These are phyloP conservation scores for Nothobranchius furzeri DNA, from an alignment of 2,113 vertebrate genomes.

Conservation along the genomic window DNA sequence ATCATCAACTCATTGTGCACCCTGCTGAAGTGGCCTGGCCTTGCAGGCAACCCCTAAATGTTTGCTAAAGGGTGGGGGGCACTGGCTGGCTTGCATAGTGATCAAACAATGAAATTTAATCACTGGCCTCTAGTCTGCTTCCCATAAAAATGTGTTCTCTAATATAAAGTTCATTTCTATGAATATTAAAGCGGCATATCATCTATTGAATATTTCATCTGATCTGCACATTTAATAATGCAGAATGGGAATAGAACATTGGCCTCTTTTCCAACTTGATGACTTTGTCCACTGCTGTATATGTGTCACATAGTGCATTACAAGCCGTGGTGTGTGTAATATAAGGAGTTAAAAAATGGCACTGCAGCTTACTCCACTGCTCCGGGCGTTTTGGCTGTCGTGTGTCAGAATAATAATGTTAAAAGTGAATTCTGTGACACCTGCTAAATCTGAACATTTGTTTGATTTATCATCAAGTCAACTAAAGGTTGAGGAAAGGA, in stretches of 20 bases:
- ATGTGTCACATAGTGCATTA: slow-evolving; percentile 58
- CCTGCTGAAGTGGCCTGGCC: slow-evolving; percentile 30
- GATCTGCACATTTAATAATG: slow-evolving; percentile 81
- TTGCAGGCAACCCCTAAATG: slow-evolving; percentile 51
- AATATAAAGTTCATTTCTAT: slow-evolving; percentile 84
- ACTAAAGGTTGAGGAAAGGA: neutral
- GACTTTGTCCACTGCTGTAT: slow-evolving; percentile 58
- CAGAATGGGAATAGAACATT: slow-evolving; percentile 74
- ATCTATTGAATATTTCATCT: slow-evolving; percentile 82
- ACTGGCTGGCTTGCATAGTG: slow-evolving; percentile 63
- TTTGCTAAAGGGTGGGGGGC: slow-evolving; percentile 61
- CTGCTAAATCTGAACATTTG: slow-evolving; percentile 30
- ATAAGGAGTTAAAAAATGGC: slow-evolving; percentile 37
- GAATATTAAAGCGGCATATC: slow-evolving; percentile 81
- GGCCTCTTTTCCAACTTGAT: slow-evolving; percentile 58
- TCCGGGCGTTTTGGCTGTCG: slow-evolving; percentile 25
- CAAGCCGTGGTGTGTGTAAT: slow-evolving; percentile 27
- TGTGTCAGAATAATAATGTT: slow-evolving; percentile 38
- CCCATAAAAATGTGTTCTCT: slow-evolving; percentile 80
- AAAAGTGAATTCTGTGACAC: slow-evolving; percentile 25
- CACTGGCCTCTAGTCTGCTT: slow-evolving; percentile 73
- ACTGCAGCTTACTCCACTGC: slow-evolving; percentile 24
- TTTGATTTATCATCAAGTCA: slow-evolving; percentile 20
- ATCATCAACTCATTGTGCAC: slow-evolving; percentile 38
- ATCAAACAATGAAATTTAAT: slow-evolving; percentile 83